These are phyloP conservation scores for Ovis aries DNA, from an alignment of 2,113 vertebrate genomes.

Conservation along the genomic window DNA sequence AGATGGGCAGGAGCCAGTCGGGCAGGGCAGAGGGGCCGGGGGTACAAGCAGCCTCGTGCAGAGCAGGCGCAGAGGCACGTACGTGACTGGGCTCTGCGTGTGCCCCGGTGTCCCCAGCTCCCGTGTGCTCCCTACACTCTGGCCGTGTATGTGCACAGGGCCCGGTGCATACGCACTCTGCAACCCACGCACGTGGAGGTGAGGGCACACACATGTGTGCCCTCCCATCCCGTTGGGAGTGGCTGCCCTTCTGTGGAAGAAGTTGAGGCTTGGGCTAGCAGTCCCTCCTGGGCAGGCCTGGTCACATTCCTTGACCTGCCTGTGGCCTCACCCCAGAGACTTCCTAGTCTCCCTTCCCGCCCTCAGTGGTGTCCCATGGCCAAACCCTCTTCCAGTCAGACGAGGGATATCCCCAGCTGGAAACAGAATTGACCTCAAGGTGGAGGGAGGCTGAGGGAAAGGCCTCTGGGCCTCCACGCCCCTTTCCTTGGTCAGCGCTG, in stretches of 20 bases:
- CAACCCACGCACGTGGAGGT: fast-evolving
- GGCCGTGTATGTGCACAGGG: background rate
- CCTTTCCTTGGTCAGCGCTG: background rate
- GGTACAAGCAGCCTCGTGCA: background rate
- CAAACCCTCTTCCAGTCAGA: background rate
- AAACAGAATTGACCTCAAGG: background rate
- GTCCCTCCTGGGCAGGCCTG: slow-evolving; percentile 52
- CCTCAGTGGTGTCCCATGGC: background rate
- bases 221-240: background rate
- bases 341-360: slow-evolving; percentile 38
- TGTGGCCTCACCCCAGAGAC: slow-evolving; percentile 30
- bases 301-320: slow-evolving; percentile 61
- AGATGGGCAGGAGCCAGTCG: background rate
- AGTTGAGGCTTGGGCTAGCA: background rate
- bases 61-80: background rate
- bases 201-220: background rate
- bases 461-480: background rate
- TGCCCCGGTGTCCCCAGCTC: background rate
- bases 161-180: fast-evolving
- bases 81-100: background rate
- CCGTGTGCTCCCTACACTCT: fast-evolving
- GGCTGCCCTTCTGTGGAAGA: background rate
- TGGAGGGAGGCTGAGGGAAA: background rate
- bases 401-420: background rate
- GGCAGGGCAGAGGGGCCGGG: background rate